Evolutionary conservation across 2,113 vertebrate genomes (phyloP).

Genomic region (Cyprinus carpio): DNA sequence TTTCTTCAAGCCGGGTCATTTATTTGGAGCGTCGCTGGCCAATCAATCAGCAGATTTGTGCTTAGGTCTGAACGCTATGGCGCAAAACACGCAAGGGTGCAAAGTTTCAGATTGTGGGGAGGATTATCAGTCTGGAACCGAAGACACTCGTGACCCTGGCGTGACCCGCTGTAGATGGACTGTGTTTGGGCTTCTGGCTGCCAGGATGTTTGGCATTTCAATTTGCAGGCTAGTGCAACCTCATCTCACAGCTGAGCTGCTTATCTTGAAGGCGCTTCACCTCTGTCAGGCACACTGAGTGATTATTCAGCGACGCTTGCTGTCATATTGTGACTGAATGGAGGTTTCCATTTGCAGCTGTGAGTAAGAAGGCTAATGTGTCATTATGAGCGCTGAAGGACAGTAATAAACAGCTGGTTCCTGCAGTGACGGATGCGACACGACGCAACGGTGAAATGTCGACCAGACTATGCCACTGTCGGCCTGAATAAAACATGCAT

Average conservation of each 20-base stretch:
- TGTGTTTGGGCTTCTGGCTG: conserved; percentile 20
- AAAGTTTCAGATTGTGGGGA: conserved; percentile 65
- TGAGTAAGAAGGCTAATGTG: conserved; percentile 66
- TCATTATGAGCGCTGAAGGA: conserved; percentile 69
- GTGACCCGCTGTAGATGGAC: conserved; percentile 67
- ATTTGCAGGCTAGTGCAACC: not conserved
- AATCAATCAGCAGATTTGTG: conserved; percentile 64
- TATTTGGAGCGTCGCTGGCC: conserved; percentile 65
- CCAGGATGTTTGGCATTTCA: conserved; percentile 9
- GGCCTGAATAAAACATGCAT: conserved; percentile 76
- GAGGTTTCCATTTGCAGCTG: conserved; percentile 69
- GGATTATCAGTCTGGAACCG: conserved; percentile 75
- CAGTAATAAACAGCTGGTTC: conserved; percentile 73
- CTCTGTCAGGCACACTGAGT: not conserved
- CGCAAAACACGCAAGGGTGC: not conserved
- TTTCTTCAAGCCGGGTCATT: conserved; percentile 58
- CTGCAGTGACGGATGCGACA: conserved; percentile 57
- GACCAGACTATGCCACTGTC: conserved; percentile 65
- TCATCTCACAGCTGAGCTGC: conserved; percentile 17
- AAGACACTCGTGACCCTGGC: conserved; percentile 73
- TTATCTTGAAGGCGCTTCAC: not conserved
- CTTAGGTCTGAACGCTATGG: conserved; percentile 41
- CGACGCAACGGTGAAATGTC: conserved; percentile 69
- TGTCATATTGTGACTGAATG: conserved; percentile 21
- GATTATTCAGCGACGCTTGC: conserved; percentile 17